Percentiles rank a stretch among this genome's conserved stretches.
Conservation (phyloP, 2,797 vertebrate species). For the Lerista edwardsae region DNA sequence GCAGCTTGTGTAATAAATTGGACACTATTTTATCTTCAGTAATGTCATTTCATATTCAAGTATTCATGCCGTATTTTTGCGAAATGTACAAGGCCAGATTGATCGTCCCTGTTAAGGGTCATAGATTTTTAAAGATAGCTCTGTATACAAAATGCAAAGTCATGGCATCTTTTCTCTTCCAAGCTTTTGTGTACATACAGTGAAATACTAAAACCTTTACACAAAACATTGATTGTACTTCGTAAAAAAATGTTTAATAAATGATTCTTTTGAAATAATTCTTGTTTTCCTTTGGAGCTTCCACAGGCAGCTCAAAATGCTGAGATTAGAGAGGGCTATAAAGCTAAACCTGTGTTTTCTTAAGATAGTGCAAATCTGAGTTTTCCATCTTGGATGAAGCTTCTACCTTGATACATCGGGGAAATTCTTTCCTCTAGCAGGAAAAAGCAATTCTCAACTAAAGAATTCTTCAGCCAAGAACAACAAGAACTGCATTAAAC, state of each 20-base stretch:
- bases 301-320: conserved; percentile 40
- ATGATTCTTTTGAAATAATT: conserved; percentile 81
- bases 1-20: conserved; percentile 1
- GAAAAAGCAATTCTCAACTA: conserved; percentile 74
- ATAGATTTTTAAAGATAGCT: conserved; percentile 53
- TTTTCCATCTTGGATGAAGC: conserved; percentile 74
- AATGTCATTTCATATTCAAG: conserved; percentile 43
- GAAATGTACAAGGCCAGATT: conserved; percentile 61
- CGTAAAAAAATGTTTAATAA: conserved; percentile 83
- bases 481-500: conserved; percentile 69
- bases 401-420: conserved; percentile 73
- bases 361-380: conserved; percentile 44
- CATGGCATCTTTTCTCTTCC: conserved; percentile 69
- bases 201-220: conserved; percentile 66
- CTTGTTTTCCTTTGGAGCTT: conserved; percentile 61
- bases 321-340: conserved; percentile 18
- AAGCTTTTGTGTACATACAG: conserved; percentile 77
- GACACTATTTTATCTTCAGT: conserved; percentile 32
- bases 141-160: conserved; percentile 66
- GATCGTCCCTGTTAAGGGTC: conserved; percentile 59
- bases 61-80: conserved; percentile 39
- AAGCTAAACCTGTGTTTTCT: not conserved
- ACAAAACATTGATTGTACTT: conserved; percentile 81
- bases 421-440: conserved; percentile 72
- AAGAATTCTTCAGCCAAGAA: conserved; percentile 73